Evolutionary conservation across 92 coral and sea anemone species (phyloP), one percentile per base, ranked within the genome.

Genomic region (Porites divaricata): DNA sequence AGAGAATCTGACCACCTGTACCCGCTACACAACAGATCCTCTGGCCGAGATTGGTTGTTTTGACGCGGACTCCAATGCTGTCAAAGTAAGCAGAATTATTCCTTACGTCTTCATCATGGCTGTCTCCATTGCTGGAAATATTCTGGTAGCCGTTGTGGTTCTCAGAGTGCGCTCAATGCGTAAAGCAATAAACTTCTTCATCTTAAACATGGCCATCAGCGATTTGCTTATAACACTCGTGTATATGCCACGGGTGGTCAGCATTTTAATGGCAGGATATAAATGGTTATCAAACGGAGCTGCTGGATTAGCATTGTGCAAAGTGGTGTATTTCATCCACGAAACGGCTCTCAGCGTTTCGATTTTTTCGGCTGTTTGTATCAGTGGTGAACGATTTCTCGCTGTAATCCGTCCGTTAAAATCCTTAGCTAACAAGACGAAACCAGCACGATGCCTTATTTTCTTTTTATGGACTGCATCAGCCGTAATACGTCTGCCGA

Each of bases 201-300:
- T 89, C 20, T 87, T 85, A 23, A 89, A 89, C 13, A 89, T 89
- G 89, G 84, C 90, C 26, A n/a, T 25, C n/a, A 76, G 89, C 7
- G 93, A 89, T 62, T 72, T 89, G 74, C 56, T 89, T 6, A 89
- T 89, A 58, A 89, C 93, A 5, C 26, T 83, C 35, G 81, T 83
- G 5, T 83, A 73, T 35, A 83, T 83, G 75, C 87, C 87, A 0
- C 65, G 87, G 17, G 75, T 83, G 45, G n/a, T 83, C 23, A 11
- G 24, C n/a, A 73, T 83, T n/a, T n/a, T 83, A 6, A 15, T 75
- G 2, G 75, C 70, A 23, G 87, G 87, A 0, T 83, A 83, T 24
- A 57, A 66, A 12, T 83, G 87, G 87, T 54, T 74, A 28, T 63
- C 75, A 2, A 14, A 7, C 23, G 87, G 66, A n/a, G 9, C 75